Evolutionary conservation across 2,888 invertebrate genomes (phyloP), one percentile per base, ranked within the genome.

Genomic region (Melanostoma scalare): DNA sequence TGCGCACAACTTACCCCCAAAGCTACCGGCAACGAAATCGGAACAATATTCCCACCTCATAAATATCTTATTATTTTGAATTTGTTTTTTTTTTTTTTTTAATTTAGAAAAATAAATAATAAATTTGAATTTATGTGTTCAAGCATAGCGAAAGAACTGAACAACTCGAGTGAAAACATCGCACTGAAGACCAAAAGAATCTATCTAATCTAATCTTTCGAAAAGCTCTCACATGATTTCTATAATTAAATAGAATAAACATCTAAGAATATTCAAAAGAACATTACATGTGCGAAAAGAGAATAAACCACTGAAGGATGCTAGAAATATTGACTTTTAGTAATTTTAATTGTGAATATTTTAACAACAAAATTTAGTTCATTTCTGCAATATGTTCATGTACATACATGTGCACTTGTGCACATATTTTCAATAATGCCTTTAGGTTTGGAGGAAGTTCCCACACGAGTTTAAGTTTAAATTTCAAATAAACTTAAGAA

Each of bases 1-100:
- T 20, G 68, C 35, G 53, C 56, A 63, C 5, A 52, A 89, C 90
- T 89, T 90, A 93, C 93, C 94, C 86, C 92, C 93, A 85, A 92
- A 89, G 91, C 93, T 93, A 87, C 93, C 93, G 76, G 93, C 93
- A 82, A 92, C 88, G 88, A 93, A 94, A 88, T 93, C 93, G 72
- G 89, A 89, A 86, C 89, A 91, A 86, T 89, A 88, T 85, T 90
- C 91, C 90, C 89, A 89, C 88, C 89, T 90, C 89, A 88, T 89
- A 68, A 53, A 40, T 65, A 56, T 20, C 20, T 20, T 20, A 20
- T 20, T 20, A 20, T 20, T 20, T 20, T 63, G 42, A 63, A 58
- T 74, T 69, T 42, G 10, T 50, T 46, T 33, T 58, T 55, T 58
- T 40, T 53, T 60, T 40, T 33, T 30, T 63, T 52, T 3, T 69